Evolutionary conservation across 2,113 vertebrate genomes (phyloP), one percentile per base, ranked within the genome.

Genomic region (Xenopus borealis): DNA sequence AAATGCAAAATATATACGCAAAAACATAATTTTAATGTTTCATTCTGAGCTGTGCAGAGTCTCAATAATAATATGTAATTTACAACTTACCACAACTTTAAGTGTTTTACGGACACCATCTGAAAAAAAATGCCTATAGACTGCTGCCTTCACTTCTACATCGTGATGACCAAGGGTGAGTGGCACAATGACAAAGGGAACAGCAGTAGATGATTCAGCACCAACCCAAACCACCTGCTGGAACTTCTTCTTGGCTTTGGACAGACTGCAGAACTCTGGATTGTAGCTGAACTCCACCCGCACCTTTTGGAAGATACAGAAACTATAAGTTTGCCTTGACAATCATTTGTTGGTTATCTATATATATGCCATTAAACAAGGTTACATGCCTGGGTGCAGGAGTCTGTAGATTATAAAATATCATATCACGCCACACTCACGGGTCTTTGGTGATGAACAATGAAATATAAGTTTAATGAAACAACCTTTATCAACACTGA

Each of bases 11-110:
- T 16, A 50, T 3, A 50, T 0, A 6, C 2, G 10, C 14, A 13
- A 12, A 50, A 50, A 50, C 10, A 12, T 50, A 12, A 4, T 6
- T 9, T 40, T 13, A 13, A 50, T 50, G 14, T 12, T 6, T 50
- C 47, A 40, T 40, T 1, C 2, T 27, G 23, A 27, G 2, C 23
- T 27, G 23, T 27, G 23, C 23, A 27, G 33, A 40, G 5, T 40
- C 33, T 7, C 8, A 2, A 7, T 7, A 6, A 40, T 6, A 40
- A 4, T 1, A 40, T 40, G 8, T 6, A 40, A 40, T 40, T 4
- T 7, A 87, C 95, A 50, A 87, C 95, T 89, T 82, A 98, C 96
- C 94, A 96, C 90, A 0, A 98, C 96, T 9, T 68, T 83, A 18
- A 98, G 85, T 1, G 75, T 79, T 85, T 94, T 98, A 81, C 55